These are phyloP conservation scores for Palythoa heliodiscus DNA, from an alignment of 92 coral and sea anemone species.

Conservation along the genomic window DNA sequence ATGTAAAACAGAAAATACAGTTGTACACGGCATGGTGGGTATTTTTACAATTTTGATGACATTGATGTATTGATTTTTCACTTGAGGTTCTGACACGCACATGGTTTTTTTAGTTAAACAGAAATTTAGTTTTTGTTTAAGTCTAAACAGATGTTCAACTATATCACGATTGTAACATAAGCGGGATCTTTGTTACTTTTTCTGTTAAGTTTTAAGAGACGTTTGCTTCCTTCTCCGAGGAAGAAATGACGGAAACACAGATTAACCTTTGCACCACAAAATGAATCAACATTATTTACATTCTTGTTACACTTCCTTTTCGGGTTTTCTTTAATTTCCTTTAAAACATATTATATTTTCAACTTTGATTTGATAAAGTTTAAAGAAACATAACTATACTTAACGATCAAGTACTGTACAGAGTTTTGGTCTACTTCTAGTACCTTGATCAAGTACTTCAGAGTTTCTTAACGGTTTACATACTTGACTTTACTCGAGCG, in stretches of 20 bases:
- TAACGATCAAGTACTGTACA: too few species aligned
- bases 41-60: too few species aligned
- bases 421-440: too few species aligned
- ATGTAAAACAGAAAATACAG: too few species aligned
- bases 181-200: neutral
- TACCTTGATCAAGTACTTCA: too few species aligned
- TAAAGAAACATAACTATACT: too few species aligned
- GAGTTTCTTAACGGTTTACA: too few species aligned
- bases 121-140: neutral
- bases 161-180: neutral
- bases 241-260: neutral
- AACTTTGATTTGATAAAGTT: neutral
- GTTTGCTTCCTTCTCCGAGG: neutral
- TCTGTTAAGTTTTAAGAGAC: neutral
- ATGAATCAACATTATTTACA: neutral
- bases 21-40: too few species aligned
- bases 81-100: too few species aligned
- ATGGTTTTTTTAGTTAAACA: too few species aligned
- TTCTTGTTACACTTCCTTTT: neutral
- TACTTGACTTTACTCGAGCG: too few species aligned
- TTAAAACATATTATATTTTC: neutral
- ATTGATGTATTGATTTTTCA: too few species aligned
- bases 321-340: neutral
- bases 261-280: neutral
- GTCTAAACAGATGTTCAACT: neutral